Evolutionary conservation across 1,140 invertebrate genomes (phyloP), one percentile per base, ranked within the genome.

Genomic region (Drosophila nigrodunni): DNA sequence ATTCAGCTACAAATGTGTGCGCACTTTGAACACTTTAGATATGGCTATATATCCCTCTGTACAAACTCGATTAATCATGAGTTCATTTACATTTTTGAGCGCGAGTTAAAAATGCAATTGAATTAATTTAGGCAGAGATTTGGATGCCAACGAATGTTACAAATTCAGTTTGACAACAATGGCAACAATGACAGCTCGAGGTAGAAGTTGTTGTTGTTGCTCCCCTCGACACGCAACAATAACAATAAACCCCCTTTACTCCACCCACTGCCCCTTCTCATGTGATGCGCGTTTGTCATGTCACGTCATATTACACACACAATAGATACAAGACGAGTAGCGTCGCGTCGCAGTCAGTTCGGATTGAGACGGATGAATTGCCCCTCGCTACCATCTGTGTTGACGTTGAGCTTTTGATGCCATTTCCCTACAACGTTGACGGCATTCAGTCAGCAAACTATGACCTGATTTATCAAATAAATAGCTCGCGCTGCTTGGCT

Each of bases 381-480:
- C 54, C 50, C 34, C 34, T 39, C 46, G 18, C 15, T 4, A 37
- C n/a, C 18, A 49, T 65, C 47, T 65, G 30, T 47, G 58, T 21
- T 25, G 30, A 35, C 44, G 25, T 35, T 44, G 25, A 18, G 46
- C 18, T 47, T 15, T 47, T 47, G 46, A 21, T 57, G 54, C 15
- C 18, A 49, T 65, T 50, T 65, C 39, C 69, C 74, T 78, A 50
- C 60, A 60, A 61, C 37, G 55, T 47, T 62, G 71, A 60, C 59
- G 59, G 72, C 66, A 55, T 46, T 71, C 73, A 85, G 76, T 86
- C 82, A 86, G 80, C 77, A 77, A 30, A 88, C 64, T 87, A 74
- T 88, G 83, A 88, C 83, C 83, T 88, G 83, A 88, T 88, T 88
- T 88, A 89, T 83, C 79, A 87, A 82, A 87, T 88, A 87, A 87